These are phyloP conservation scores for Liopterus haemorrhoidalis DNA, from an alignment of 2,888 invertebrate species.

Conservation along the genomic window DNA sequence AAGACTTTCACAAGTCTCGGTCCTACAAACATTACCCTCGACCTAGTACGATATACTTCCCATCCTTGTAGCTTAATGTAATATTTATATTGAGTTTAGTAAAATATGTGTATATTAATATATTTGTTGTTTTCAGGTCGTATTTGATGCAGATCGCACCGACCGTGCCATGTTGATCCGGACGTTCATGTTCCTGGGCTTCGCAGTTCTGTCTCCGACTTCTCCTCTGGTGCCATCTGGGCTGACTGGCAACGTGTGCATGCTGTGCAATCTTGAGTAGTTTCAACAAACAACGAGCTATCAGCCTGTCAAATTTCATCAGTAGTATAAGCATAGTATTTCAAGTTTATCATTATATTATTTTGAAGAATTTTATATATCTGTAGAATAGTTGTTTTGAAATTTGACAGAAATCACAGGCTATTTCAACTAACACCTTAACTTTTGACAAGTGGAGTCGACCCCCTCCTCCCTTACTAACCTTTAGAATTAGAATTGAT, in stretches of 20 bases:
- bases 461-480: too few relatives aligned
- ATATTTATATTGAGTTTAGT: too few relatives aligned
- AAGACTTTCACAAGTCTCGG: too few relatives aligned
- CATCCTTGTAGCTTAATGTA: too few relatives aligned
- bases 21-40: not conserved
- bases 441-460: slow-evolving; percentile 17
- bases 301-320: slow-evolving; percentile 34
- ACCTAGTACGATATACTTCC: not conserved
- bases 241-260: slow-evolving; percentile 44
- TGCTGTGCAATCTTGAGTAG: slow-evolving; percentile 47
- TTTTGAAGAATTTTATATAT: not conserved
- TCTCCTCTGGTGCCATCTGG: slow-evolving; percentile 66
- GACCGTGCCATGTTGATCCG: slow-evolving; percentile 84
- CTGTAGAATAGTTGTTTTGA: not conserved
- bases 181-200: slow-evolving; percentile 96
- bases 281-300: slow-evolving; percentile 39
- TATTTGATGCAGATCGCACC: slow-evolving; percentile 53
- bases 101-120: not conserved
- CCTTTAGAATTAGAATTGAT: too few relatives aligned
- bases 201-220: slow-evolving; percentile 77
- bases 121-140: slow-evolving; percentile 35
- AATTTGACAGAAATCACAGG: not conserved
- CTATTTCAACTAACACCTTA: not conserved
- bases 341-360: not conserved
- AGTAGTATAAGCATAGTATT: not conserved